Conservation (phyloP, 1,140 invertebrate genomes). For the Phthorimaea operculella region DNA sequence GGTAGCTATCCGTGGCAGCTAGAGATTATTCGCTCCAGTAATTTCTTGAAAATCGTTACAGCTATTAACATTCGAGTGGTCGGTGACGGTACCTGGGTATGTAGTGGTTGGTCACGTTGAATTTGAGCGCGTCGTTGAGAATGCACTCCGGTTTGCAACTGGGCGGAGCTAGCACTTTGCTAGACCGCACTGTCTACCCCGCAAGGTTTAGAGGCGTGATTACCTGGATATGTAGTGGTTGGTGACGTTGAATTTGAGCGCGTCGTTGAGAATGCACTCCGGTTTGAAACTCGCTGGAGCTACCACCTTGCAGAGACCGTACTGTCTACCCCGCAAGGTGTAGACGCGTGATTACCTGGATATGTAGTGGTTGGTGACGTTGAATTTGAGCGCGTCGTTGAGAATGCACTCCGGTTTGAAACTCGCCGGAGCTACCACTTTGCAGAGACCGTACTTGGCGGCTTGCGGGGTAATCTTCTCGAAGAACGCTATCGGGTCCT, state of each 20-base stretch:
- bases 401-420: conserved; percentile 92
- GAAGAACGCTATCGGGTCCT: conserved; percentile 91
- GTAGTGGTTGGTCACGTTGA: conserved; percentile 92
- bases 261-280: conserved; percentile 86
- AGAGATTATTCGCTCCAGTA: too few species aligned
- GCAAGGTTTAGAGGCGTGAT: conserved; percentile 76
- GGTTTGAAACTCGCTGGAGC: conserved; percentile 90
- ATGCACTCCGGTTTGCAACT: conserved; percentile 91
- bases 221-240: conserved; percentile 94
- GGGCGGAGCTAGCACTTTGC: conserved; percentile 87
- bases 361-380: conserved; percentile 91
- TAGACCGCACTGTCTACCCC: conserved; percentile 66
- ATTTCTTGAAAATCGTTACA: conserved; percentile 85
- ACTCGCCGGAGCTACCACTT: conserved; percentile 86
- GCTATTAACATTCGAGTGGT: conserved; percentile 87
- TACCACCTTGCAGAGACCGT: conserved; percentile 87
- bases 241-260: conserved; percentile 88
- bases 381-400: conserved; percentile 87
- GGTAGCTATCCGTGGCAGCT: too few species aligned
- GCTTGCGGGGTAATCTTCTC: conserved; percentile 83
- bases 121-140: conserved; percentile 86
- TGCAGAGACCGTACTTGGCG: conserved; percentile 87
- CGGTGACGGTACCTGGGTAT: conserved; percentile 87
- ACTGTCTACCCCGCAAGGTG: conserved; percentile 27
- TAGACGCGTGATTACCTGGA: conserved; percentile 78